Base-by-base conservation (phyloP, 2,797 vertebrate species). In the Myotis pilosus region DNA sequence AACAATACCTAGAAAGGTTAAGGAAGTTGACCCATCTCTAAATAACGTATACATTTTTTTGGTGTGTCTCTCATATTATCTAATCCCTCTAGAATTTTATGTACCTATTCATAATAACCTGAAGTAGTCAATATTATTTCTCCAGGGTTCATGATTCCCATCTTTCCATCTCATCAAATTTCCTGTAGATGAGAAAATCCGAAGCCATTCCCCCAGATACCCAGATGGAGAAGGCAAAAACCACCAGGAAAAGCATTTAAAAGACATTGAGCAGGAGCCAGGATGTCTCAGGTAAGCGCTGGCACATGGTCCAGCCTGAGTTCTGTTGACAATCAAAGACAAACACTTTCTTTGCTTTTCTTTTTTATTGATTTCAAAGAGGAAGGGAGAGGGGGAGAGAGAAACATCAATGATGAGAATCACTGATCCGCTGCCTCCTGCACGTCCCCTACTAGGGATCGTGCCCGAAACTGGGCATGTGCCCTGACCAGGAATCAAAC, bases 21-120 rank as follows among this genome's bases (percentile, higher is more conserved):
- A 75, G 60, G 49, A 60, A 90, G 53, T n/a, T 62, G 69, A 51
- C 19, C 44, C 85, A 64, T 51, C 81, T 22, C 33, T 83, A 92
- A 84, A 62, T 92, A 75, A 91, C 41, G 93, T 64, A n/a, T 28
- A 95, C 66, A 85, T 96, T 96, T 97, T 71, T 75, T 87, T 92
- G 55, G 38, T 80, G 13, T 62, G 30, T 41, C n/a, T 91, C 64
- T 91, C 11, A n/a, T 88, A 11, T 81, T 7, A 53, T 36, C 33
- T 51, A 33, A 71, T 92, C 44, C 9, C 62, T 94, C 11, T 79
- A 62, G 38, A 88, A 95, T 95, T 33, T 71, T n/a, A 2, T 92
- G 87, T 8, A 7, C 80, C 82, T 71, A n/a, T 53, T 96, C 93
- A 33, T 75, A 90, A 69, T 0, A 9, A 66, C 80, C 90, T 44